Conservation (phyloP, 2,888 invertebrate species). For the Phortica magna region DNA sequence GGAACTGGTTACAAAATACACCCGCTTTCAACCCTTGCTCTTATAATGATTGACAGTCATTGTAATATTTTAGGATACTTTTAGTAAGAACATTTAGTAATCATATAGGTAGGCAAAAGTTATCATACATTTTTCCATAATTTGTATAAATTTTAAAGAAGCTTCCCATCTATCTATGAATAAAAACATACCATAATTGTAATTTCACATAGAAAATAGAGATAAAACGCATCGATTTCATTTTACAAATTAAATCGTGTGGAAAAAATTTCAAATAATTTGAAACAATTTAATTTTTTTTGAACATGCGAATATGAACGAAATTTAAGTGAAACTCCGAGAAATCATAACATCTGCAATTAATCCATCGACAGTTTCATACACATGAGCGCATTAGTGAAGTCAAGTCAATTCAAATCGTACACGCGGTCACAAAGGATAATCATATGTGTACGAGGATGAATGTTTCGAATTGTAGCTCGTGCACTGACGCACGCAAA, state of each 20-base stretch:
- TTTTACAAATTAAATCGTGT: slow-evolving; percentile 59
- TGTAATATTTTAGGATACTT: too few species aligned
- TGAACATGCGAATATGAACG: slow-evolving; percentile 16
- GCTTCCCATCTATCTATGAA: neutral
- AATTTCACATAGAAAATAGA: slow-evolving; percentile 31
- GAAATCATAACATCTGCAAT: slow-evolving; percentile 74
- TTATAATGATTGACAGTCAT: too few species aligned
- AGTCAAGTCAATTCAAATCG: neutral
- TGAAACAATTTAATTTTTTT: slow-evolving; percentile 41
- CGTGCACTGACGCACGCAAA: slow-evolving; percentile 53
- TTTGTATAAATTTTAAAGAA: too few species aligned
- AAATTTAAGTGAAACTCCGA: slow-evolving; percentile 42
- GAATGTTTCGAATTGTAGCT: slow-evolving; percentile 39
- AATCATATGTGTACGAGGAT: slow-evolving; percentile 48
- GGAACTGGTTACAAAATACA: too few species aligned
- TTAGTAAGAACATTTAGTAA: too few species aligned
- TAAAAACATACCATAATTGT: neutral
- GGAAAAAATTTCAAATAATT: slow-evolving; percentile 54
- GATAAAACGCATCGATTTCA: slow-evolving; percentile 22
- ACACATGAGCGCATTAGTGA: slow-evolving; percentile 6
- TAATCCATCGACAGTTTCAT: slow-evolving; percentile 55
- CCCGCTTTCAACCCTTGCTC: too few species aligned
- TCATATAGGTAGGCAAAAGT: too few species aligned
- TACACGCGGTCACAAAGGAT: slow-evolving; percentile 11
- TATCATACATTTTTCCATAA: neutral